Percentiles rank a stretch among this genome's conserved stretches.
Conservation (phyloP, 1,140 invertebrate genomes). For the Trypoxylus dichotomus region DNA sequence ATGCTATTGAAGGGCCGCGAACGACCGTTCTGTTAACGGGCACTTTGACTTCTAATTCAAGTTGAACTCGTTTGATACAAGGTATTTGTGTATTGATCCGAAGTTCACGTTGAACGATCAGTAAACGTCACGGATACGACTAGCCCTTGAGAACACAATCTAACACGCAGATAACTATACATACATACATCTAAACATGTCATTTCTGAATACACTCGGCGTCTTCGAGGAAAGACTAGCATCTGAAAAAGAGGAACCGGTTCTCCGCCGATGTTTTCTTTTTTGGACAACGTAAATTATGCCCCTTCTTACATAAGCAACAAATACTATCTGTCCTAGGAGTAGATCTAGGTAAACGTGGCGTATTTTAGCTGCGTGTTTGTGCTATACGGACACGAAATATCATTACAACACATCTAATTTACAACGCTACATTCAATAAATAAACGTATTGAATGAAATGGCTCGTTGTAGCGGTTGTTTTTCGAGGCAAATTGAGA, state of each 20-base stretch:
- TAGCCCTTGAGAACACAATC: no score
- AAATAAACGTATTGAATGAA: not conserved
- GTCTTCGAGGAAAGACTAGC: not conserved
- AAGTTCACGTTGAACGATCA: no score
- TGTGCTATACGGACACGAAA: not conserved
- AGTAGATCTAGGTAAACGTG: not conserved
- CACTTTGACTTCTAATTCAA: no score
- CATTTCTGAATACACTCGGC: not conserved
- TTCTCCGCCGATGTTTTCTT: not conserved
- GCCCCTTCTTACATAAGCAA: not conserved
- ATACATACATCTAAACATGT: not conserved
- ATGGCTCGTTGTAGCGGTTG: not conserved
- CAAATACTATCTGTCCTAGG: not conserved
- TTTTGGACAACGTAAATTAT: not conserved
- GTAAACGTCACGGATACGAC: no score
- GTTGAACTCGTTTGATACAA: no score
- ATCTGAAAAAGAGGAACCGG: not conserved
- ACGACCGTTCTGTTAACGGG: no score
- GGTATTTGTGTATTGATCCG: no score
- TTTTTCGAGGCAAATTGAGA: constrained; percentile 1
- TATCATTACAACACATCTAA: not conserved
- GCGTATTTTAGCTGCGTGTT: not conserved
- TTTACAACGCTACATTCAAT: constrained; percentile 3
- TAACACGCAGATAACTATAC: no score
- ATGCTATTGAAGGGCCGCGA: no score